Evolutionary conservation across 2,888 invertebrate species (phyloP).

Genomic region (Phragmatobia fuliginosa): DNA sequence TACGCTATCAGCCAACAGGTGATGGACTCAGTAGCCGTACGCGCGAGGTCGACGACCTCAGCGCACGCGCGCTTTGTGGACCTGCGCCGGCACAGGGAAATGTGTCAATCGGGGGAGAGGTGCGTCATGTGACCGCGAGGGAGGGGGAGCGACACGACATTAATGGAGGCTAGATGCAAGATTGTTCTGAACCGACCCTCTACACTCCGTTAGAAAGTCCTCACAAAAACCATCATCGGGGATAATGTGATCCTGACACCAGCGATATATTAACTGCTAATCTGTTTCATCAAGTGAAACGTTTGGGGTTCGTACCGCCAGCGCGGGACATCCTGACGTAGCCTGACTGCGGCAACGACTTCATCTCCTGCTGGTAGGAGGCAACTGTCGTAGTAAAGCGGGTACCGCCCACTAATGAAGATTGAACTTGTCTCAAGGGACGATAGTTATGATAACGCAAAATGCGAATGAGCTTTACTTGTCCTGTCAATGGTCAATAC

Average conservation of each 20-base stretch:
- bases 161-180: conserved; percentile 50
- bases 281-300: not conserved
- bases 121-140: conserved; percentile 59
- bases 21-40: not conserved
- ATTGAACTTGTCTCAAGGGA: not conserved
- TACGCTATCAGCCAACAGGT: not conserved
- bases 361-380: not conserved
- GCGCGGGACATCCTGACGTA: no score
- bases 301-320: no score
- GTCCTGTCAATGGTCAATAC: not conserved
- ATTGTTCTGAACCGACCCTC: conserved; percentile 32
- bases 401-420: not conserved
- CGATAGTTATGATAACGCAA: not conserved
- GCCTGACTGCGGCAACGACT: no score
- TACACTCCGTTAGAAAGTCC: conserved; percentile 10
- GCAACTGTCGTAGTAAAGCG: not conserved
- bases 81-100: conserved; percentile 35
- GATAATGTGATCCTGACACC: not conserved
- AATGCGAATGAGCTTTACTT: not conserved
- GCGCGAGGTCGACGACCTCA: conserved; percentile 34
- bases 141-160: conserved; percentile 44
- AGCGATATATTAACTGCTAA: no score
- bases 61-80: conserved; percentile 25
- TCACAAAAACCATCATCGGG: not conserved
- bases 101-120: conserved; percentile 37